phyloP scores from a whole-genome alignment of 2,113 vertebrate genomes.

The Plecturocebus donacophilus region DNA sequence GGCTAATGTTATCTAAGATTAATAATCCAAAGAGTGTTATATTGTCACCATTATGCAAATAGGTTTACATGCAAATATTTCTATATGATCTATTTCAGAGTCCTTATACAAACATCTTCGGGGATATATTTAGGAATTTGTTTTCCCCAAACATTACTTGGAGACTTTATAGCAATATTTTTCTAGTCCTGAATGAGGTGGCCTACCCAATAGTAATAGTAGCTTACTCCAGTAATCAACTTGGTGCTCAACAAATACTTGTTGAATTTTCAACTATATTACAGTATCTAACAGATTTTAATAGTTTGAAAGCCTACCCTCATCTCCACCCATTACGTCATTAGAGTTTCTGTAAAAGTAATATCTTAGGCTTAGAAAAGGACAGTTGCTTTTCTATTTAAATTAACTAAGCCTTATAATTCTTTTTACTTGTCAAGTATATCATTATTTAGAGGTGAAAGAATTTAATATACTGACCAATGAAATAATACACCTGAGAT shows the following conservation, averaged over 20 bases:
- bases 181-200: slow-evolving; percentile 21
- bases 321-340: background rate
- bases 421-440: background rate
- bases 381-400: background rate
- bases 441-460: slow-evolving; percentile 13
- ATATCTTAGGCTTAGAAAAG: slow-evolving; percentile 7
- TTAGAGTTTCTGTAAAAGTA: background rate
- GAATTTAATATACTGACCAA: background rate
- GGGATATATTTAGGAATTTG: slow-evolving; percentile 9
- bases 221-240: background rate
- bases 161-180: slow-evolving; percentile 12
- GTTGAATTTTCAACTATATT: background rate
- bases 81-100: background rate
- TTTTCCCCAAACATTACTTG: slow-evolving; percentile 29
- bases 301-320: background rate
- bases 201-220: background rate
- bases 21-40: background rate
- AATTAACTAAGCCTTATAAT: slow-evolving; percentile 23
- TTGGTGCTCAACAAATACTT: background rate
- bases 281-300: background rate
- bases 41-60: background rate
- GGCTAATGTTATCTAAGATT: background rate
- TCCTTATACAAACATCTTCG: slow-evolving; percentile 2
- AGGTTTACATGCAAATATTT: background rate
- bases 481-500: background rate